Conservation (phyloP, 2,113 vertebrate genomes). For the Equus quagga region DNA sequence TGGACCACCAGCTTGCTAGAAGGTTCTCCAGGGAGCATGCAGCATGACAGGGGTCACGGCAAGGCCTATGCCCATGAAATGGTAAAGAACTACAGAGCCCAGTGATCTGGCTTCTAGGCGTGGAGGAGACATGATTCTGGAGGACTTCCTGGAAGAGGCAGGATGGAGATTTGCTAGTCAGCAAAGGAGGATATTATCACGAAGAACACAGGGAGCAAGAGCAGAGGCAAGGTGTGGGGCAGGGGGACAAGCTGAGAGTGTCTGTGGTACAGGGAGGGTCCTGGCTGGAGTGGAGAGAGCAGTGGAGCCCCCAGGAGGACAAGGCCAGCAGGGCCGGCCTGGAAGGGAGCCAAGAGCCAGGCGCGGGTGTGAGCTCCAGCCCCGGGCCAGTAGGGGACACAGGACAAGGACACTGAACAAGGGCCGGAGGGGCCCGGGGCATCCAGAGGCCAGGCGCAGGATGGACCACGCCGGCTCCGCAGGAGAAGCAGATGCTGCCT, state of each 20-base stretch:
- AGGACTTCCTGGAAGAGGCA: neutral
- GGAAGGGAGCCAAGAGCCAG: neutral
- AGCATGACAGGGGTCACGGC: neutral
- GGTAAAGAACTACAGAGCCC: neutral
- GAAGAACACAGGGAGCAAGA: neutral
- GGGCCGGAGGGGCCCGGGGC: neutral
- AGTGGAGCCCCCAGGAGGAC: neutral
- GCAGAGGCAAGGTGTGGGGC: neutral
- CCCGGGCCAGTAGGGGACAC: neutral
- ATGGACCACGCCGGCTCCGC: neutral
- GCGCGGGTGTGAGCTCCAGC: no score
- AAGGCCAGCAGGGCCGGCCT: neutral
- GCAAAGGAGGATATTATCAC: neutral
- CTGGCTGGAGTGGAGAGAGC: neutral
- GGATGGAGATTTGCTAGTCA: neutral
- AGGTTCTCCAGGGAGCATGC: neutral
- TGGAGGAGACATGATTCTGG: neutral
- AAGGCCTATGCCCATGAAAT: neutral
- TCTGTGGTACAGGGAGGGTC: neutral
- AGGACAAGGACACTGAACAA: no score
- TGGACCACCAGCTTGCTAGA: neutral
- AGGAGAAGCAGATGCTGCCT: neutral
- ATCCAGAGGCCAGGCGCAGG: neutral
- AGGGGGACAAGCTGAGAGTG: rapidly evolving
- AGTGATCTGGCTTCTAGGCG: neutral